Percentiles rank a stretch among this genome's conserved stretches.
These are phyloP conservation scores for Acronicta alni DNA, from an alignment of 2,888 invertebrate species.

Conservation along the genomic window DNA sequence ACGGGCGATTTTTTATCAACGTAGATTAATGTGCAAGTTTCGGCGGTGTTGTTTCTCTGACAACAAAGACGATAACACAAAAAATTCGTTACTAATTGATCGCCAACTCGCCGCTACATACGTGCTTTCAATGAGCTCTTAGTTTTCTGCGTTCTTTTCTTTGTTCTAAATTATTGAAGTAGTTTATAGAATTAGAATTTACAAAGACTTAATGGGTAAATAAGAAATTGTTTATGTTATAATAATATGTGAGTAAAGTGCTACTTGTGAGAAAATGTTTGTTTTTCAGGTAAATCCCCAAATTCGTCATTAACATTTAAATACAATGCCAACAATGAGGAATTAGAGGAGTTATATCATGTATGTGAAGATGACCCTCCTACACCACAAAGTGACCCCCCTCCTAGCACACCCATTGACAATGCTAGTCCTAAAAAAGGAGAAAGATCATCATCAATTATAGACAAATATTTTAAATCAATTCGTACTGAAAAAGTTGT, in stretches of 20 bases:
- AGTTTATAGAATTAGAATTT: constrained; percentile 17
- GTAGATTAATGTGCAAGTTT: constrained; percentile 32
- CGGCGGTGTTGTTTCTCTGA: constrained; percentile 66
- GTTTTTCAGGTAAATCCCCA: constrained; percentile 80
- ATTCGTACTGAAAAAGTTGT: constrained; percentile 74
- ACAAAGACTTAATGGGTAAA: constrained; percentile 35
- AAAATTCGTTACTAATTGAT: constrained; percentile 53
- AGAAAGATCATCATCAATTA: constrained; percentile 82
- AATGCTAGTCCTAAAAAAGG: constrained; percentile 82
- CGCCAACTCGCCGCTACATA: constrained; percentile 35
- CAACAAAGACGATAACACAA: constrained; percentile 75
- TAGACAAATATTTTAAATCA: constrained; percentile 87
- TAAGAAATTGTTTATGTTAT: constrained; percentile 14
- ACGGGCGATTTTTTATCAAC: constrained; percentile 29
- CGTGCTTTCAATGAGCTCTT: constrained; percentile 42
- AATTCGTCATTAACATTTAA: constrained; percentile 90
- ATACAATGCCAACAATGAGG: constrained; percentile 94
- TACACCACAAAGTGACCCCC: constrained; percentile 83
- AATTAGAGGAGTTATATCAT: constrained; percentile 91
- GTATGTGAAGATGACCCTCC: constrained; percentile 90
- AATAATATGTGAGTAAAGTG: constrained; percentile 2
- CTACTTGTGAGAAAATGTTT: constrained; percentile 17
- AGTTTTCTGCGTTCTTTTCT: constrained; percentile 42
- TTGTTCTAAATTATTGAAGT: constrained; percentile 44
- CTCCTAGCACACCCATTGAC: constrained; percentile 73